Evolutionary conservation across 1,140 invertebrate species (phyloP), one percentile per base, ranked within the genome.

Genomic region (Drosophila kikkawai): DNA sequence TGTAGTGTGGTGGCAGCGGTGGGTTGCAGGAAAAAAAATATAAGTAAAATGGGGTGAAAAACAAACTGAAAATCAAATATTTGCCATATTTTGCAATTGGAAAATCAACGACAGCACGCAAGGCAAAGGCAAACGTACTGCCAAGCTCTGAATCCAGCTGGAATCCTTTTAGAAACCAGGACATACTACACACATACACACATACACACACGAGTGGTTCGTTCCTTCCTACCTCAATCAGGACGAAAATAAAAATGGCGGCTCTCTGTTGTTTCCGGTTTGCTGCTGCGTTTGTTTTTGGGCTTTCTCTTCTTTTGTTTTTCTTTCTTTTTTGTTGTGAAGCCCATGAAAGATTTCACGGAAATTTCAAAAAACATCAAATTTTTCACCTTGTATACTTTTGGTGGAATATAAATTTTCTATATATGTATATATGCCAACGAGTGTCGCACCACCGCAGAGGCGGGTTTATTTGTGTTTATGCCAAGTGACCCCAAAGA

Each of bases 51-150:
- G 32, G 51, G 42, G 26, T 45, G 44, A 48, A 47, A 78, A 67
- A 66, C 66, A 71, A 74, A 78, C 57, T 60, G 71, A 71, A 81
- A 79, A 67, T 67, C 80, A 82, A 82, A 82, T 77, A 82, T 82
- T 82, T 75, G 80, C 74, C 74, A 81, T 77, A 71, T 81, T 82
- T 64, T 63, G 73, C 67, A 82, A 60, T 65, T 70, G 48, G 67
- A 83, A 83, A 83, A 83, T 83, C 75, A 83, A 79, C 75, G 75
- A 79, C 65, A 65, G 59, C 79, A 83, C 76, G 80, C 80, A 63
- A 82, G 69, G 69, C 65, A 59, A 56, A 56, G 36, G 53, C 34
- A 55, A 22, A 34, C 29, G 50, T 53, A 53, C n/a, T 7, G 50
- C 42, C 50, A 29, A 57, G 53, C 50, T 59, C 37, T 36, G 19